Base-by-base conservation (phyloP, 2,797 vertebrate species). In the Gymnopithys bicolor region DNA sequence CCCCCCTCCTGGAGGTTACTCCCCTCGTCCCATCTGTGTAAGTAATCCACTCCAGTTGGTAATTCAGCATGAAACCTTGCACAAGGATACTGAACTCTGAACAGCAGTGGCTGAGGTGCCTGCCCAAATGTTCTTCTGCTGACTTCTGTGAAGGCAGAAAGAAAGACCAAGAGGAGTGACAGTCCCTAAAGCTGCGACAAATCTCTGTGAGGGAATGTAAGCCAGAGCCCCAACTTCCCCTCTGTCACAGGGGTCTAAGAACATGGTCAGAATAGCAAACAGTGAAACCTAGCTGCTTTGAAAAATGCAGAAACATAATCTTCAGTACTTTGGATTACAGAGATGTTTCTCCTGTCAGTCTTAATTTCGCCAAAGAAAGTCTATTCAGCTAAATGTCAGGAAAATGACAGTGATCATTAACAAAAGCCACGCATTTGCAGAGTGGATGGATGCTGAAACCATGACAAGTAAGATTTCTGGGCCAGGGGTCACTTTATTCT, bases 21-120 rank as follows among this genome's bases (percentile, higher is more conserved):
- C 67, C 14, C 13, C 21, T 84, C 1, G 0, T n/a, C 5, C 11
- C 27, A 59, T 0, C 5, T 16, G 10, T 24, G 19, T 15, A 23
- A 60, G 35, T n/a, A 60, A 11, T 46, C 19, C 15, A 0, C 15
- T 64, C 24, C 23, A 9, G 13, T 7, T 49, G 17, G 3, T 45
- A 23, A n/a, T n/a, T 60, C 1, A 5, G 33, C 13, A 3, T 5
- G 25, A 68, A 59, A 66, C 28, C 23, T 84, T 53, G 51, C 33
- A 37, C 13, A 3, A 11, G 58, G 16, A 45, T 37, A 21, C 17
- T 13, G 70, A 8, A 9, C 64, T 70, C 75, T 9, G 39, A 74
- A 16, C 14, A 62, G 46, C 58, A 49, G 3, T 3, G 18, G 25
- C 76, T 48, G 30, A 76, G 25, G 7, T 37, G n/a, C 35, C 22